Base-by-base conservation (phyloP, 2,888 invertebrate species). In the Spodoptera picta region DNA sequence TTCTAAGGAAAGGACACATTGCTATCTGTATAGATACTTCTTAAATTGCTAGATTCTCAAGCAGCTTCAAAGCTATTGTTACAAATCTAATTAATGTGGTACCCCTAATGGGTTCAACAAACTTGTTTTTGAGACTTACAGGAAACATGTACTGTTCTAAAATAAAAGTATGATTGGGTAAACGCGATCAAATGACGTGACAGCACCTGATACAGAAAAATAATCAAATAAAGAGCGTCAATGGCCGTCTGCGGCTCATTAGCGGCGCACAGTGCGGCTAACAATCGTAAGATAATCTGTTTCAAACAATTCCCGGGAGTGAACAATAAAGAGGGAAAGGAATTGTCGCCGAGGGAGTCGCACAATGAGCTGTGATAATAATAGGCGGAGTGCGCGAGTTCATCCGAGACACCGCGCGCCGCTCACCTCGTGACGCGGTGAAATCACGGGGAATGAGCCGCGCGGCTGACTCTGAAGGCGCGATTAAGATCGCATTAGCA, bases 401-500 rank as follows among this genome's bases (percentile, higher is more conserved):
- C 61, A 54, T 45, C 55, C 63, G 10, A 12, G 53, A 1, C 44
- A 36, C 24, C 31, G 41, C 14, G 43, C 14, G 42, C 27, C 36
- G 36, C 14, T 14, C 9, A 23, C 23, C 36, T 14, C 44, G 58
- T 23, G 53, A 44, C 53, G 49, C 62, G 57, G 55, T 49, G 58
- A 64, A 51, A 60, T 50, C 75, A 65, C 79, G 79, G 73, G 76
- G 60, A 68, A 43, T 47, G 56, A 55, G 47, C 49, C 57, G 47
- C 50, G 56, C 11, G 11, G 14, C 23, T 36, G 31, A 14, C 12
- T 23, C 36, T n/a, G 19, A 7, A 36, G 19, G 48, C 46, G 48
- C 64, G 72, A 75, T 76, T 69, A 57, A 85, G 83, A 84, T 84
- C 81, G 75, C 77, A 75, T 75, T 76, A 71, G 77, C 80, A 78